Evolutionary conservation across 2,888 invertebrate species (phyloP).

Genomic region (Andrena dorsata): DNA sequence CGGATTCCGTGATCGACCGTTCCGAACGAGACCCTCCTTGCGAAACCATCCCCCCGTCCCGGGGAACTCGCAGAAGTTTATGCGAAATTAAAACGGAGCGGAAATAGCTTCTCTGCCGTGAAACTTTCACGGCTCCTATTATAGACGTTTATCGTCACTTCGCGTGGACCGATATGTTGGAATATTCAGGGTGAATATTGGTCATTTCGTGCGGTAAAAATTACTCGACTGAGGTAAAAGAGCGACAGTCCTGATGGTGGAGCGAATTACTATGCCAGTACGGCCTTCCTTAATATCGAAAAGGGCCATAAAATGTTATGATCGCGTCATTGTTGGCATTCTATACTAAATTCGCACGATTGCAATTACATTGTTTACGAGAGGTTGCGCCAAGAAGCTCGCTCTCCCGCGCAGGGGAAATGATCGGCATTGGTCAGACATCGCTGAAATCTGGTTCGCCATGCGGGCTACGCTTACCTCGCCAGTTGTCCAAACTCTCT

Average conservation of each 20-base stretch:
- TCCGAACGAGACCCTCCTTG: background rate
- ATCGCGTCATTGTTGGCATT: background rate
- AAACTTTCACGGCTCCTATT: slow-evolving; percentile 16
- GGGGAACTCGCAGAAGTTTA: slow-evolving; percentile 3
- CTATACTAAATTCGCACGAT: too few species aligned
- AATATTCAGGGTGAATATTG: slow-evolving; percentile 2
- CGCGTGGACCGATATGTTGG: background rate
- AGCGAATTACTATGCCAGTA: background rate
- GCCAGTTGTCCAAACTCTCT: too few species aligned
- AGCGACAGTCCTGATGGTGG: background rate
- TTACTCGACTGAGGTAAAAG: background rate
- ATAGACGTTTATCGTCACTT: slow-evolving; percentile 14
- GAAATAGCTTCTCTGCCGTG: slow-evolving; percentile 9
- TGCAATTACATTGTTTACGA: background rate
- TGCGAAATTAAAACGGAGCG: slow-evolving; percentile 40
- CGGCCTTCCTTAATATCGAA: background rate
- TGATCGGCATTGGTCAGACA: background rate
- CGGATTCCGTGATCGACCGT: background rate
- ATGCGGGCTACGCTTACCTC: too few species aligned
- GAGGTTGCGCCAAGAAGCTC: background rate
- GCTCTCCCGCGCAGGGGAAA: background rate
- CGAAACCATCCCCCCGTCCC: background rate
- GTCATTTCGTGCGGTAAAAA: slow-evolving; percentile 1
- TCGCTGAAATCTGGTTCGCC: background rate
- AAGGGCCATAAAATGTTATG: background rate